Base-by-base conservation (phyloP, 2,113 vertebrate genomes). In the Condylura cristata region DNA sequence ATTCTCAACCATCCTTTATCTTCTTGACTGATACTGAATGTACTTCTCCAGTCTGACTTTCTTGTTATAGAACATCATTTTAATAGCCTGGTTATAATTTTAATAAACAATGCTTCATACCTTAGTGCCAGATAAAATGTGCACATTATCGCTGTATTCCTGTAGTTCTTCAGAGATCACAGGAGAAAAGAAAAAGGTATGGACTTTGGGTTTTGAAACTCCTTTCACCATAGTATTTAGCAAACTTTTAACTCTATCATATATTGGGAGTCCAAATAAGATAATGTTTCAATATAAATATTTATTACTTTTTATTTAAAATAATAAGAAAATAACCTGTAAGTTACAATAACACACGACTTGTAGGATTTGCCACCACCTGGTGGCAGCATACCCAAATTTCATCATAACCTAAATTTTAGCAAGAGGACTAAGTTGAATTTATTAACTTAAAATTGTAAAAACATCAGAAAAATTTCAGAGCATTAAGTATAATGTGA, bases 311-410 rank as follows among this genome's bases (percentile, higher is more conserved):
- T 95, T 91, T 89, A 75, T 72, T 86, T 79, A 63, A 86, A 95
- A 83, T 1, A 2, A 3, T 12, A 37, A 66, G 34, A 32, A 37
- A 22, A 32, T 17, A 53, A 3, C 11, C 44, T 89, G 87, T 74
- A 89, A 66, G 86, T 41, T 46, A 26, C 3, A 66, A 9, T 74
- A 41, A 86, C 70, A 56, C 14, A 34, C 46, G 71, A 85, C 82
- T 85, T 80, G 68, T 80, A 94, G 81, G 78, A 87, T 93, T 80
- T 96, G 83, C 91, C 95, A 97, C 97, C 96, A 97, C 96, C 96
- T 97, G 96, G 96, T 95, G 95, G 96, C 95, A 97, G 95, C 94
- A 94, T 94, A 96, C 84, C 93, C 93, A 96, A 96, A 96, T 84
- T 76, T 96, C 96, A 91, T 82, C 72, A 46, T 84, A 56, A 56